Evolutionary conservation across 1,140 invertebrate species (phyloP).

Genomic region (Oryzaephilus surinamensis): DNA sequence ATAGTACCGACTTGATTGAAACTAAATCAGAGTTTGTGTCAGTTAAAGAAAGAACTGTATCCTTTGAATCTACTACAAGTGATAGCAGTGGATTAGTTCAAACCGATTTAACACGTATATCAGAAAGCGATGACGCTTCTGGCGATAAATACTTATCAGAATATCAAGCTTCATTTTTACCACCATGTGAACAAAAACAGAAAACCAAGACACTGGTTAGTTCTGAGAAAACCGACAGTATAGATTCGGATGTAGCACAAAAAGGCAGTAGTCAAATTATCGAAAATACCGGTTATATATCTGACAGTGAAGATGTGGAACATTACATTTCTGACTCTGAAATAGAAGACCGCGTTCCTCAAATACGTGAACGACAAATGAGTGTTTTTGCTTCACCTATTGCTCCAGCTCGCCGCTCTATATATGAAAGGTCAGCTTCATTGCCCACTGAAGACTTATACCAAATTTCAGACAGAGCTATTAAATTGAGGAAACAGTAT

Average conservation of each 20-base stretch:
- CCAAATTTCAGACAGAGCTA: conserved; percentile 30
- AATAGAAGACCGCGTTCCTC: conserved; percentile 35
- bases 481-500: conserved; percentile 36
- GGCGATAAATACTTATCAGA: conserved; percentile 22
- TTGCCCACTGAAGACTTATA: conserved; percentile 37
- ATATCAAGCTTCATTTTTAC: conserved; percentile 29
- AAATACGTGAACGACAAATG: conserved; percentile 34
- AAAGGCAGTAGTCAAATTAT: conserved; percentile 20
- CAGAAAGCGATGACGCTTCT: no score
- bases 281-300: conserved; percentile 35
- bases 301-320: conserved; percentile 34
- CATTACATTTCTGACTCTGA: conserved; percentile 35
- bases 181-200: conserved; percentile 22
- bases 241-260: conserved; percentile 29
- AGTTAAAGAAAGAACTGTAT: no score
- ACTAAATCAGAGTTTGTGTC: no score
- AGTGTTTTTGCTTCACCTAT: conserved; percentile 31
- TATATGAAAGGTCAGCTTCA: conserved; percentile 40
- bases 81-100: no score
- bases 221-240: conserved; percentile 17
- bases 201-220: conserved; percentile 10
- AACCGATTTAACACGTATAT: no score
- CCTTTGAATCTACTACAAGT: no score
- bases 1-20: conserved; percentile 3
- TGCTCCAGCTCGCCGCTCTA: conserved; percentile 28